These are phyloP conservation scores for Antheraea mylitta DNA, from an alignment of 1,140 invertebrate genomes.

Conservation along the genomic window DNA sequence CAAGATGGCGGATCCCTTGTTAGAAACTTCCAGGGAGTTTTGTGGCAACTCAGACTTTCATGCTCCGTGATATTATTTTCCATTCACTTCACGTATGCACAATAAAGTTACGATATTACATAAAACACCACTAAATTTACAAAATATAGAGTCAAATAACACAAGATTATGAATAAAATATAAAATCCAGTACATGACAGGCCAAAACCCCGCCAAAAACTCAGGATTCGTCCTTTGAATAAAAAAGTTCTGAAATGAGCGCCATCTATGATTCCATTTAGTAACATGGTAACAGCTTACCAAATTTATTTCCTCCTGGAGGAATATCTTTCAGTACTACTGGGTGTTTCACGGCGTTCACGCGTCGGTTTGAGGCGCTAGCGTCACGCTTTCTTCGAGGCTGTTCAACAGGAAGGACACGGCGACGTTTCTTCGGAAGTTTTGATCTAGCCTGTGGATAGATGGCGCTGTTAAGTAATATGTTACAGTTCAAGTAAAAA, in stretches of 20 bases:
- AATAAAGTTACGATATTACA: too few species aligned
- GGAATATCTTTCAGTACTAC: conserved; percentile 83
- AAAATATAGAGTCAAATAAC: too few species aligned
- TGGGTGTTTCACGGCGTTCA: conserved; percentile 92
- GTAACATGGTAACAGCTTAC: conserved; percentile 60
- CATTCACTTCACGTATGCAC: too few species aligned
- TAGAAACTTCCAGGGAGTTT: too few species aligned
- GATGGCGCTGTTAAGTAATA: conserved; percentile 42
- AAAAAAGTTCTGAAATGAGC: not conserved
- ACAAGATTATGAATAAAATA: too few species aligned
- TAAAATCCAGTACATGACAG: too few species aligned
- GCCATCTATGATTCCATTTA: conserved; percentile 29
- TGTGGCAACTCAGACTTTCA: too few species aligned
- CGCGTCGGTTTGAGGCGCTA: conserved; percentile 83
- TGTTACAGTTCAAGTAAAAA: not conserved
- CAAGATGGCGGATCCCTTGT: too few species aligned
- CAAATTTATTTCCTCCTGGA: conserved; percentile 80
- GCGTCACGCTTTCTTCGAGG: conserved; percentile 81
- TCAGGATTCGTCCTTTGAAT: too few species aligned
- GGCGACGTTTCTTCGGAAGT: conserved; percentile 90
- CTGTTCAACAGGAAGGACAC: conserved; percentile 91
- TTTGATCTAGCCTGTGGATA: conserved; percentile 89
- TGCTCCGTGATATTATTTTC: too few species aligned
- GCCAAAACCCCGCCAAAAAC: too few species aligned
- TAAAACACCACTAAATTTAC: too few species aligned